Evolutionary conservation across 2,113 vertebrate species (phyloP).

Genomic region (Empidonax alnorum): DNA sequence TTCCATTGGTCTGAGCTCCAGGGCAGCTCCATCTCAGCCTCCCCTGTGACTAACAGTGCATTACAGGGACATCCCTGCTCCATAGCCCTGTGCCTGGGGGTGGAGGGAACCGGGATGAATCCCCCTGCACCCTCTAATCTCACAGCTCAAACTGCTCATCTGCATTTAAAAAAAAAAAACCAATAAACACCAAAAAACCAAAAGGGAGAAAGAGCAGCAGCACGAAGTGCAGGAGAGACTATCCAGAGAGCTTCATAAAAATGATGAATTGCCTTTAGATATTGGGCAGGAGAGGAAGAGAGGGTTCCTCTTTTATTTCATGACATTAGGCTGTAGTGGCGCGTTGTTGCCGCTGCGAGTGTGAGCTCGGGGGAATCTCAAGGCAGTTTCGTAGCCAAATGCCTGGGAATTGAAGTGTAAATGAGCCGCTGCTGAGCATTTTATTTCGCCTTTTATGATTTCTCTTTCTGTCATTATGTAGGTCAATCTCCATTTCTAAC

Average conservation of each 20-base stretch:
- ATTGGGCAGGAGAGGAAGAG: constrained; percentile 37
- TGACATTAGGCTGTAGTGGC: constrained; percentile 24
- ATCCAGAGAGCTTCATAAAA: constrained; percentile 49
- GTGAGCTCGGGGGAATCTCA: constrained; percentile 29
- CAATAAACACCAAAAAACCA: not conserved
- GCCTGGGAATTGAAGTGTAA: constrained; percentile 62
- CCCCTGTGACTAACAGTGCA: not conserved
- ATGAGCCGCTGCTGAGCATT: constrained; percentile 29
- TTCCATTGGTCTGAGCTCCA: not conserved
- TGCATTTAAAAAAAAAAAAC: not conserved
- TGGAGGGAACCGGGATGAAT: not conserved
- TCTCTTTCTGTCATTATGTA: constrained; percentile 6
- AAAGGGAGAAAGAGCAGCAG: not conserved
- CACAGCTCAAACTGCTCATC: not conserved
- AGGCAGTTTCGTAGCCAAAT: constrained; percentile 34
- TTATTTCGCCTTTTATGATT: not conserved
- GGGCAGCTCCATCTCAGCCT: not conserved
- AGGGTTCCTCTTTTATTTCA: constrained; percentile 14
- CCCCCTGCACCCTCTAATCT: not conserved
- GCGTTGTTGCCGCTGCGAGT: not conserved
- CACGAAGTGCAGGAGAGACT: not conserved
- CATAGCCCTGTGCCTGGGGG: not conserved
- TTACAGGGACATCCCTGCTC: not conserved
- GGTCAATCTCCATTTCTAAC: not conserved
- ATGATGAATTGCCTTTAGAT: constrained; percentile 65